Evolutionary conservation across 2,797 vertebrate genomes (phyloP).

Genomic region (Ammospiza maritima): DNA sequence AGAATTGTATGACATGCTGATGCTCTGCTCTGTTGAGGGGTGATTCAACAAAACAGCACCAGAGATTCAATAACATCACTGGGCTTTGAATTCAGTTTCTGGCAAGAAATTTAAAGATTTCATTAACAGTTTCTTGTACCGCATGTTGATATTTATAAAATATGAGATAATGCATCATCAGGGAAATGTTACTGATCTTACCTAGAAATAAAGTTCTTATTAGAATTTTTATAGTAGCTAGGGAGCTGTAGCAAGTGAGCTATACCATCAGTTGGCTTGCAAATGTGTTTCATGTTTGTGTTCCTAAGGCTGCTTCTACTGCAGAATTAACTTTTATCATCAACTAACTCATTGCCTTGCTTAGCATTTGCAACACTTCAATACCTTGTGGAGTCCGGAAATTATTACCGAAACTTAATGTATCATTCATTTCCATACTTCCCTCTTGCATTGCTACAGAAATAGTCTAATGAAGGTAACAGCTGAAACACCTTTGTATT

Average conservation of each 20-base stretch:
- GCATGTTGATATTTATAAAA: background rate
- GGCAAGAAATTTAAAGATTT: background rate
- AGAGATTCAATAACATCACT: background rate
- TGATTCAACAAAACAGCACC: background rate
- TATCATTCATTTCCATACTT: background rate
- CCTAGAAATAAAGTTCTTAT: background rate
- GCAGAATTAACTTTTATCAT: background rate
- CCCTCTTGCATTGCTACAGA: background rate
- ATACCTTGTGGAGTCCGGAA: background rate
- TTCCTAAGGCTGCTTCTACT: background rate
- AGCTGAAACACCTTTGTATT: background rate
- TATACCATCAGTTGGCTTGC: background rate
- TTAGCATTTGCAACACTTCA: slow-evolving; percentile 5
- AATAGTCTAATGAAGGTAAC: background rate
- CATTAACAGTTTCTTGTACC: background rate
- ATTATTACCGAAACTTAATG: background rate
- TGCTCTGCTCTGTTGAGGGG: background rate
- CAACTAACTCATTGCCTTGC: background rate
- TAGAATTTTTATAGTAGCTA: background rate
- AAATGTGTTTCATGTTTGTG: background rate
- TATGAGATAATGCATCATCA: background rate
- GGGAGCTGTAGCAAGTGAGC: background rate
- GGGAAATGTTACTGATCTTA: background rate
- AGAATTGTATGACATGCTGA: background rate
- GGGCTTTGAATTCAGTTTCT: background rate